Conservation (phyloP, 2,888 invertebrate genomes). For the Podabrus alpinus region DNA sequence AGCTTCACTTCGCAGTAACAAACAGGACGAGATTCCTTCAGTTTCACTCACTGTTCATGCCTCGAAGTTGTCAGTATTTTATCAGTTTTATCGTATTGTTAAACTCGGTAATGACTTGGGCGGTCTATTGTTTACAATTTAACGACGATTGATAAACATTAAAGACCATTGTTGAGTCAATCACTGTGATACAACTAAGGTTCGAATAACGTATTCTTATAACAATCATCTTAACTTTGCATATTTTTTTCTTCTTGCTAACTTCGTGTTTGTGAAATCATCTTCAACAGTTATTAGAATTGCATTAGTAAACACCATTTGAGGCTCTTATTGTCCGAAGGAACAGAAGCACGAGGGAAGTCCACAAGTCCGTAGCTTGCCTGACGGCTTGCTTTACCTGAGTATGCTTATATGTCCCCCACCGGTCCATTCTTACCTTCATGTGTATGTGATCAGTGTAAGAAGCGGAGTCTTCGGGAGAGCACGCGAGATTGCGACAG, state of each 20-base stretch:
- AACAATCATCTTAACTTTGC: not conserved
- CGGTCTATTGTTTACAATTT: slow-evolving; percentile 48
- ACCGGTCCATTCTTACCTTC: slow-evolving; percentile 55
- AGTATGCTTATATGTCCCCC: slow-evolving; percentile 53
- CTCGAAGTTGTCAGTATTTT: slow-evolving; percentile 46
- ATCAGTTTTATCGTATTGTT: slow-evolving; percentile 46
- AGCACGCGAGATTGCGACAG: slow-evolving; percentile 49
- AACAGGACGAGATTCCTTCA: slow-evolving; percentile 23
- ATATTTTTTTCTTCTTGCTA: not conserved
- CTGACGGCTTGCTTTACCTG: slow-evolving; percentile 51
- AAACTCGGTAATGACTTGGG: slow-evolving; percentile 48
- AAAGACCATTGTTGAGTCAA: slow-evolving; percentile 53
- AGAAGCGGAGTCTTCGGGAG: slow-evolving; percentile 55
- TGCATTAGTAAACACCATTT: slow-evolving; percentile 34
- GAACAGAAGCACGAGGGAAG: slow-evolving; percentile 32
- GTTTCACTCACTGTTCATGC: slow-evolving; percentile 32
- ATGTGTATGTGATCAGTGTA: slow-evolving; percentile 57
- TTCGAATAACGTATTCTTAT: not conserved
- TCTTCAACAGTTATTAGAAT: slow-evolving; percentile 29
- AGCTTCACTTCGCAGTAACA: not conserved
- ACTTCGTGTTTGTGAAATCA: not conserved
- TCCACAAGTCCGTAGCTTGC: slow-evolving; percentile 39
- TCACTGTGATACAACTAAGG: slow-evolving; percentile 38
- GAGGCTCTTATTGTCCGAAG: slow-evolving; percentile 27
- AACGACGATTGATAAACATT: slow-evolving; percentile 47